Percentiles rank a stretch among this genome's conserved stretches.
Conservation (phyloP, 2,888 invertebrate genomes). For the Sthenelais limicola region DNA sequence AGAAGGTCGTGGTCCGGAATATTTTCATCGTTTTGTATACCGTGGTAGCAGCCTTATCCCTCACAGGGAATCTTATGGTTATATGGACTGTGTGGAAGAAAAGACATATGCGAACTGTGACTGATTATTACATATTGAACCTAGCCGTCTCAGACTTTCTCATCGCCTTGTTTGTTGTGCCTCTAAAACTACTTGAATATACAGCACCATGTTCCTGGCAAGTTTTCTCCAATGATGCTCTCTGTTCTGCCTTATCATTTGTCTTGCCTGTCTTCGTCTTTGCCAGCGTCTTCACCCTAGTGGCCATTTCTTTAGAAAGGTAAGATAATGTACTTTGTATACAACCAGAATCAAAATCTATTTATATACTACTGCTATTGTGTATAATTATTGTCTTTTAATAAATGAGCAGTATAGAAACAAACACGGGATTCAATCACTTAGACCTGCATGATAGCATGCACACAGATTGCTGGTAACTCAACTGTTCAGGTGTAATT, state of each 20-base stretch:
- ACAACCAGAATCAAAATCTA: too few species aligned
- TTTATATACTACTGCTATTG: too few species aligned
- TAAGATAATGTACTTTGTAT: constrained; percentile 58
- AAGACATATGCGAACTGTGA: constrained; percentile 73
- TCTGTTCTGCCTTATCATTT: constrained; percentile 71
- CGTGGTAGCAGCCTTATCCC: constrained; percentile 68
- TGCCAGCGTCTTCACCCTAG: constrained; percentile 72
- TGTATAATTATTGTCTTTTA: too few species aligned
- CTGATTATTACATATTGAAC: constrained; percentile 74
- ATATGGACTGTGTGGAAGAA: constrained; percentile 72
- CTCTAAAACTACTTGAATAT: constrained; percentile 73
- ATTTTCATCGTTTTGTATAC: constrained; percentile 67
- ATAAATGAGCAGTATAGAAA: too few species aligned
- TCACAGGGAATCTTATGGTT: constrained; percentile 72
- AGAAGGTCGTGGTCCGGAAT: constrained; percentile 62
- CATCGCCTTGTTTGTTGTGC: constrained; percentile 72
- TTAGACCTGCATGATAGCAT: too few species aligned
- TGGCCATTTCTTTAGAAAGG: constrained; percentile 74
- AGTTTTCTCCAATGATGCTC: constrained; percentile 66
- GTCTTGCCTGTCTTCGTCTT: constrained; percentile 74
- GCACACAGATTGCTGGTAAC: too few species aligned
- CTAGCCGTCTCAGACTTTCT: constrained; percentile 73
- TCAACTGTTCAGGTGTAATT: too few species aligned
- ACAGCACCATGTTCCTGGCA: constrained; percentile 71
- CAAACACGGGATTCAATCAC: too few species aligned